A percentile compares a stretch with the other conserved stretches of the same genome.
phyloP scores from a whole-genome alignment of 2,113 vertebrate genomes.

The Camelus dromedarius region DNA sequence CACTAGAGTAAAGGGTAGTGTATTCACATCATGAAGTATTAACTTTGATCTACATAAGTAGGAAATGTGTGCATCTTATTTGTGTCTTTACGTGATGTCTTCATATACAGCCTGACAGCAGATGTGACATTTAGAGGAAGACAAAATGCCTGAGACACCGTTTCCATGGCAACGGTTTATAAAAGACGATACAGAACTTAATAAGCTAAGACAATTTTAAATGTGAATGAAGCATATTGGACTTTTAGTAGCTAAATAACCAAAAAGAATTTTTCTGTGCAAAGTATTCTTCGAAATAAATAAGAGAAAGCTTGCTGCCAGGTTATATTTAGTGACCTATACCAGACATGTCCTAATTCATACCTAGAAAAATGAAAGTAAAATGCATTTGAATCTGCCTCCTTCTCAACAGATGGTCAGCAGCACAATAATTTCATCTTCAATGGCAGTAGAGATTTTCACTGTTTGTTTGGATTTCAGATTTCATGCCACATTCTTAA shows the following conservation, averaged over 20 bases:
- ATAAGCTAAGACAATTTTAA: slow-evolving; percentile 36
- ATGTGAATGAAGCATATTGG: background rate
- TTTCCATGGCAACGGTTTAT: slow-evolving; percentile 46
- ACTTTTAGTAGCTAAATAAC: background rate
- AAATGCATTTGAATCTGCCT: background rate
- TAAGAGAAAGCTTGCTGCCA: background rate
- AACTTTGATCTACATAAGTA: background rate
- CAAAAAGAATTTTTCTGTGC: background rate
- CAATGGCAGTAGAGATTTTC: background rate
- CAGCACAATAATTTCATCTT: background rate
- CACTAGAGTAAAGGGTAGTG: background rate
- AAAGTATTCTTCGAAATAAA: slow-evolving; percentile 30
- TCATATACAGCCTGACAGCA: background rate
- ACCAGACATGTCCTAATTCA: background rate
- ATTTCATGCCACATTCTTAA: background rate
- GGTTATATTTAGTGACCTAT: background rate
- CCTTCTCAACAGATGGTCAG: background rate
- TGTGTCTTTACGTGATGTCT: background rate
- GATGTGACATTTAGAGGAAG: slow-evolving; percentile 31
- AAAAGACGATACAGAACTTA: slow-evolving; percentile 15
- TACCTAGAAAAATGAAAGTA: background rate
- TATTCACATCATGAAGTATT: background rate
- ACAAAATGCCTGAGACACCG: background rate
- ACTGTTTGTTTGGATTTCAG: background rate
- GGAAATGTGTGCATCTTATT: background rate